Evolutionary conservation across 2,888 invertebrate genomes (phyloP).

Genomic region (Acleris laterana): DNA sequence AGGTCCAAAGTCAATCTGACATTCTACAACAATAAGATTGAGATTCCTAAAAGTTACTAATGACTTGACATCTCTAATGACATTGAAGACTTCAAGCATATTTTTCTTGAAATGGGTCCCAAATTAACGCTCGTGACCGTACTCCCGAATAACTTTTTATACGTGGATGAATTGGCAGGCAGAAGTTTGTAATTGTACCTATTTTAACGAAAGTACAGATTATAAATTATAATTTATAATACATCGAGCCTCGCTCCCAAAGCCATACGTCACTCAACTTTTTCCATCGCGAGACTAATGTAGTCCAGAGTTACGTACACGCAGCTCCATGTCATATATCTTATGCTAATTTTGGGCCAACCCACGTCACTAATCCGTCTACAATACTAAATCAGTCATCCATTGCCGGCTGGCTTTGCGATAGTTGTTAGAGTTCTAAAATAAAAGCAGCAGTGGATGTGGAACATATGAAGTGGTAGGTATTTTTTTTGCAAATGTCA

Average conservation of each 20-base stretch:
- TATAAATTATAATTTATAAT: too few species aligned
- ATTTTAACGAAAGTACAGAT: too few species aligned
- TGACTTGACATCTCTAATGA: too few species aligned
- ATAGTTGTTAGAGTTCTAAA: neutral
- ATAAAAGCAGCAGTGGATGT: neutral
- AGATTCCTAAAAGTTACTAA: too few species aligned
- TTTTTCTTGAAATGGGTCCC: too few species aligned
- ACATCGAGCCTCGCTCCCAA: neutral
- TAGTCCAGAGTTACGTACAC: conserved; percentile 7
- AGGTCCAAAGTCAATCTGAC: too few species aligned
- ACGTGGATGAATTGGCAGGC: too few species aligned
- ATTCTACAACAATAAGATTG: too few species aligned
- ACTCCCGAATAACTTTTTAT: too few species aligned
- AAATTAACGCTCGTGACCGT: too few species aligned
- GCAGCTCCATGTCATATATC: conserved; percentile 12
- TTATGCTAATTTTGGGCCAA: conserved; percentile 16
- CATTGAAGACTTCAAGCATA: too few species aligned
- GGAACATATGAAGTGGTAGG: neutral
- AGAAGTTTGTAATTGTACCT: too few species aligned
- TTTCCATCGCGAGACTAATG: conserved; percentile 15
- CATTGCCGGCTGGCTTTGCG: neutral
- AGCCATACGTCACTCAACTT: conserved; percentile 2
- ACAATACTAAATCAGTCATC: neutral
- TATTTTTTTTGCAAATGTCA: conserved; percentile 12
- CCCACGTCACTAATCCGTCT: neutral